A percentile compares a stretch with the other conserved stretches of the same genome.
Conservation (phyloP, 2,888 invertebrate genomes). For the Pyrrhopygopsis socrates region DNA sequence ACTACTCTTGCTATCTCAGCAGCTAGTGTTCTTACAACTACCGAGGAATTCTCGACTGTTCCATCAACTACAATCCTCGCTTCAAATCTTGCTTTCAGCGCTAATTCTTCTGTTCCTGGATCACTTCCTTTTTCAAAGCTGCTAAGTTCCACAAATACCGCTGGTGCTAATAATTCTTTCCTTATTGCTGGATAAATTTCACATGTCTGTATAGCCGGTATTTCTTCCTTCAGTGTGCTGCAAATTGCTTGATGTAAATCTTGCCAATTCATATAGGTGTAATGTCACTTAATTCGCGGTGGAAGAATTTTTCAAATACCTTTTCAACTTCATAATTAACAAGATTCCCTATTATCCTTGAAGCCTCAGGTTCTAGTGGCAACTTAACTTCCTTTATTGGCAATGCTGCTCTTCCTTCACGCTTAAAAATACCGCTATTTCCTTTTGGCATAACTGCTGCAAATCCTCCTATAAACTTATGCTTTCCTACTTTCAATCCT, state of each 20-base stretch:
- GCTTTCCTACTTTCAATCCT: constrained; percentile 41
- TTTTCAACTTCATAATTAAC: constrained; percentile 43
- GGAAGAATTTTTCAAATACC: constrained; percentile 32
- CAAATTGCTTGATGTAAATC: constrained; percentile 16
- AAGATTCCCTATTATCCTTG: constrained; percentile 28
- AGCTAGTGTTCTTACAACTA: constrained; percentile 41
- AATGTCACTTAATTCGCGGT: not conserved
- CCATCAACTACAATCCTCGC: constrained; percentile 41
- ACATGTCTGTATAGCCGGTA: constrained; percentile 35
- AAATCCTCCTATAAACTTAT: constrained; percentile 44
- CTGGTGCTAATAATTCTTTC: constrained; percentile 40
- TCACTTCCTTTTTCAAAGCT: constrained; percentile 26
- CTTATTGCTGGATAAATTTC: constrained; percentile 41
- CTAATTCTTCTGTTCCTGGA: constrained; percentile 40
- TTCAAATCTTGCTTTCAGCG: constrained; percentile 43
- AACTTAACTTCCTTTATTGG: constrained; percentile 47
- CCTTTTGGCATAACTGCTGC: constrained; percentile 37
- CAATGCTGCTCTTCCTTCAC: constrained; percentile 44
- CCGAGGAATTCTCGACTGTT: constrained; percentile 38
- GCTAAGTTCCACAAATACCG: constrained; percentile 25
- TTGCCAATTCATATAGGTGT: too few relatives aligned
- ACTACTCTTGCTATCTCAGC: constrained; percentile 38
- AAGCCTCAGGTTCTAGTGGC: constrained; percentile 27
- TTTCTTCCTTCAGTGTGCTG: not conserved
- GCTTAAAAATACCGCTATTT: constrained; percentile 32